Percentiles rank a stretch among this genome's conserved stretches.
Evolutionary conservation across 2,888 invertebrate species (phyloP).

Genomic region (Automeris io): DNA sequence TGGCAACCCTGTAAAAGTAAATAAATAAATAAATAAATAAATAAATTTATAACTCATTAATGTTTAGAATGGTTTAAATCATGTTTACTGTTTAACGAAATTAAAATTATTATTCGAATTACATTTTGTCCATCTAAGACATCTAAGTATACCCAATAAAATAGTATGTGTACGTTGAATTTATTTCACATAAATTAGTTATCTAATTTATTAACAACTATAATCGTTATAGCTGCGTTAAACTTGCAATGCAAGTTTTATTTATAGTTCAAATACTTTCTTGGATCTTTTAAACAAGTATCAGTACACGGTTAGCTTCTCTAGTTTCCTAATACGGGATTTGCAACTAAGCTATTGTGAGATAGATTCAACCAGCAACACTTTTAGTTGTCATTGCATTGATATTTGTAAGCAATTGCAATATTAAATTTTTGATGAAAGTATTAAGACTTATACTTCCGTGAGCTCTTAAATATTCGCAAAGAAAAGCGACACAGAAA

Average conservation of each 20-base stretch:
- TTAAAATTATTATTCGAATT: too few species aligned
- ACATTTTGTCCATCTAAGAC: too few species aligned
- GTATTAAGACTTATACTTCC: conserved; percentile 11
- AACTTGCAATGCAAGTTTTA: conserved; percentile 20
- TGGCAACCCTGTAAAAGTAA: too few species aligned
- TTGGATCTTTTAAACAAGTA: conserved; percentile 28
- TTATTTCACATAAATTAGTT: too few species aligned
- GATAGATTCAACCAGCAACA: conserved; percentile 12
- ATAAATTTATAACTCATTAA: too few species aligned
- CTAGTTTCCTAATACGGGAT: conserved; percentile 35
- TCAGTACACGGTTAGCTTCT: conserved; percentile 28
- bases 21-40: too few species aligned
- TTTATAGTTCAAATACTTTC: conserved; percentile 46
- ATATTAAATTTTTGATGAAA: conserved; percentile 5
- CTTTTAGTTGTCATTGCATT: conserved; percentile 2
- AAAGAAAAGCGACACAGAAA: conserved; percentile 48
- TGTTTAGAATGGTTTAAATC: too few species aligned
- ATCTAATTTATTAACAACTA: neutral
- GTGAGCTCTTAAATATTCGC: conserved; percentile 24
- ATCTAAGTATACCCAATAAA: too few species aligned
- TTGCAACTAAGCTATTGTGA: conserved; percentile 18
- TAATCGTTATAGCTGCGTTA: neutral
- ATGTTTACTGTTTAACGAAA: too few species aligned
- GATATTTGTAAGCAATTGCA: conserved; percentile 11
- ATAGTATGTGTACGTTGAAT: too few species aligned